Evolutionary conservation across 2,888 invertebrate species (phyloP).

Genomic region (Synanthedon tipuliformis): DNA sequence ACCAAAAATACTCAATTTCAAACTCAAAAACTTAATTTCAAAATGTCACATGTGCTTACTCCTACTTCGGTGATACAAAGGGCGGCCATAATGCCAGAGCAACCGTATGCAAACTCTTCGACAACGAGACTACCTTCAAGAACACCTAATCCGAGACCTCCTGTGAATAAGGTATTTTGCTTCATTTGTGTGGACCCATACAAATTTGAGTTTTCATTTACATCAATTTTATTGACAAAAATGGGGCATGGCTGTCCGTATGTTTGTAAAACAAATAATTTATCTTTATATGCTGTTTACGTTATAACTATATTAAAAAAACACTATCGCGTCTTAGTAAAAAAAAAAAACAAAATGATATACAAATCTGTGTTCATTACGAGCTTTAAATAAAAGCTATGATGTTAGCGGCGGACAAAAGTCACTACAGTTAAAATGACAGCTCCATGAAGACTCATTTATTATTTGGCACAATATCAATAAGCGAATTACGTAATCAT

Average conservation of each 20-base stretch:
- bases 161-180: slow-evolving; percentile 43
- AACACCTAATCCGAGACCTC: slow-evolving; percentile 80
- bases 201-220: neutral
- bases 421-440: too few relatives aligned
- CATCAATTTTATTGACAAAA: neutral
- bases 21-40: too few relatives aligned
- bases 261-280: too few relatives aligned
- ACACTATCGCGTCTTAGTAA: too few relatives aligned
- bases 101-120: slow-evolving; percentile 91
- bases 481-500: neutral
- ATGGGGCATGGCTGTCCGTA: too few relatives aligned
- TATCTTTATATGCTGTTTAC: too few relatives aligned
- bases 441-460: neutral
- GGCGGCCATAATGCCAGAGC: slow-evolving; percentile 92
- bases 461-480: neutral
- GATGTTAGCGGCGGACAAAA: too few relatives aligned
- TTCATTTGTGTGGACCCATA: neutral
- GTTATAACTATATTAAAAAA: too few relatives aligned
- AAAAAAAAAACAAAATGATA: too few relatives aligned
- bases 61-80: slow-evolving; percentile 86
- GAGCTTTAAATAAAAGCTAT: too few relatives aligned
- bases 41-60: slow-evolving; percentile 33
- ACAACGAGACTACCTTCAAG: slow-evolving; percentile 81
- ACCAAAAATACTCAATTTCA: neutral
- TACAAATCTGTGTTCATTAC: too few relatives aligned